Base-by-base conservation (phyloP, 2,113 vertebrate genomes). In the Thermophis baileyi region DNA sequence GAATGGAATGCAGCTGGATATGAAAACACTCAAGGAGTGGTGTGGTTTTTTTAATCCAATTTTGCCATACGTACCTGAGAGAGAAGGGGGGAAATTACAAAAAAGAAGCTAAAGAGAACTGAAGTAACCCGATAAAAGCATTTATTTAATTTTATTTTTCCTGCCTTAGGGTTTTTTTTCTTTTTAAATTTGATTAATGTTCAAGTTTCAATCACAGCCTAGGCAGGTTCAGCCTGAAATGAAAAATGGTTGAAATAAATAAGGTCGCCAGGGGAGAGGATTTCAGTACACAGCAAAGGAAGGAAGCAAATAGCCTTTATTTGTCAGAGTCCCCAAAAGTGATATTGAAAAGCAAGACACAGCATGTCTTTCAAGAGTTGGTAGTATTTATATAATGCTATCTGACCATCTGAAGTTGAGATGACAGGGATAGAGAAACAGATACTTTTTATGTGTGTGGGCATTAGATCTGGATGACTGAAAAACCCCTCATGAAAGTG, bases 171-270 rank as follows among this genome's bases (percentile, higher is more conserved):
- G 18, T 20, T 81, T 81, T 81, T 81, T 81, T 81, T 22, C 5
- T 0, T 1, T 40, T 89, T 88, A 40, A 81, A 81, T 55, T 88
- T 89, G 63, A 89, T 89, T 88, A 91, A 89, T 89, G 87, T 94
- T 96, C 16, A 46, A 20, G 92, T 96, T 95, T 95, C 27, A 44
- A 1, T 92, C 54, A 94, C 55, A 93, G 91, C 27, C 0, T 51
- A 57, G 53, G 27, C 40, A 54, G 51, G 30, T 16, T 89, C 27
- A 89, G 91, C 2, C 81, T 35, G 81, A 94, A 93, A 96, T 74
- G 18, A 91, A 35, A 97, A 92, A 87, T 96, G 96, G 92, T 94
- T 97, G 90, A 97, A 97, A 97, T 91, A 90, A 97, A 96, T 74
- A 81, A 40, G 92, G 91, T 95, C 96, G 74, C 91, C 92, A 94